These are phyloP conservation scores for Climacteris rufus DNA, from an alignment of 2,113 vertebrate species.

Conservation along the genomic window DNA sequence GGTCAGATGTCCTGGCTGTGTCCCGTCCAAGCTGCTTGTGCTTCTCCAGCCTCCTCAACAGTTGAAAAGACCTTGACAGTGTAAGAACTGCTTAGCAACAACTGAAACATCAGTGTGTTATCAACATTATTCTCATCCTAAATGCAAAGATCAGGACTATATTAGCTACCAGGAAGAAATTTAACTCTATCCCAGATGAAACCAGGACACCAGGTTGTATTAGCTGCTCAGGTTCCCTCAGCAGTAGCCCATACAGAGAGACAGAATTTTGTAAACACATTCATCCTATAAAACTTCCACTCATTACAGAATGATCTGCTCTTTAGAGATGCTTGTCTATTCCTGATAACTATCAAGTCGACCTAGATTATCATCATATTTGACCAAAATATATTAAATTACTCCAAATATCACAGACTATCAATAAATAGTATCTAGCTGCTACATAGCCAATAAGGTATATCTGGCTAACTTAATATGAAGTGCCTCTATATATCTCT, in stretches of 20 bases:
- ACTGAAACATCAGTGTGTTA: not conserved
- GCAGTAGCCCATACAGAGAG: not conserved
- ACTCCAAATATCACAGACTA: not conserved
- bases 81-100: not conserved
- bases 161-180: not conserved
- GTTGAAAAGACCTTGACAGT: not conserved
- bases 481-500: not conserved
- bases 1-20: not conserved
- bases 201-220: not conserved
- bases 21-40: not conserved
- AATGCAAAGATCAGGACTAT: not conserved
- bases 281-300: not conserved
- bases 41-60: not conserved
- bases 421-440: not conserved
- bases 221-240: not conserved
- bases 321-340: not conserved
- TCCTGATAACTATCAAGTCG: not conserved
- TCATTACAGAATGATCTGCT: not conserved
- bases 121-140: not conserved
- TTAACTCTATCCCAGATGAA: not conserved
- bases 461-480: not conserved
- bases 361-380: not conserved
- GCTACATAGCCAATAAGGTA: not conserved
- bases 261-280: not conserved
- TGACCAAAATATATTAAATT: not conserved